Evolutionary conservation across 2,888 invertebrate species (phyloP), one percentile per base, ranked within the genome.

Genomic region (Morpho deidamia): DNA sequence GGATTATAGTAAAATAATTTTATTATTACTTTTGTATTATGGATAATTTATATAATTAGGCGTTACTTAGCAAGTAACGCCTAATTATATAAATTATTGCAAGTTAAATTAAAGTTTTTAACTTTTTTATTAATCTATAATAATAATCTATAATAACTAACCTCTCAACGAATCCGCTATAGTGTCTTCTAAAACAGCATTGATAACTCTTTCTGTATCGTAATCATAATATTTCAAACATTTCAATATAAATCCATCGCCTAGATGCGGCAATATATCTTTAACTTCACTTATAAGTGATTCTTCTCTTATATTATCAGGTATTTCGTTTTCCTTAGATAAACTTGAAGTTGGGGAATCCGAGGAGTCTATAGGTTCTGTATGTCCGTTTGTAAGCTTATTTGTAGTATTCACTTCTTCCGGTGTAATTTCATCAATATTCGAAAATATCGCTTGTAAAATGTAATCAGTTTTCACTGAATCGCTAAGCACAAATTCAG

Each of bases 241-340:
- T 70, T 92, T 91, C 79, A 96, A 81, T 35, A 94, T 91, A 58
- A 92, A 92, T 0, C 92, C 96, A 68, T 95, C 95, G 0, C 97
- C 96, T 45, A 97, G 87, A 80, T 97, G 93, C 2, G 96, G 95
- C 43, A 98, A 84, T 53, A 97, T 88, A 70, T 95, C 95, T 67
- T 93, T 93, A 0, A 95, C 93, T 81, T 92, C 91, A 23, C 90
- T 86, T 23, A 94, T 91, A 41, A 93, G 78, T 0, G 90, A 89
- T 49, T 89, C 83, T 46, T 86, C 72, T 74, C 83, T 67, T 57
- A 90, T 63, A 70, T 79, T 75, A 57, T 82, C 74, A 0, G 90
- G 90, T 69, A 90, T 88, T 39, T 81, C 83, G 9, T 66, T 66
- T 50, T 83, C 84, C 63, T 14, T 74, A 61, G 74, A 60, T 3